These are phyloP conservation scores for Apotomis capreana DNA, from an alignment of 2,888 invertebrate species.

Conservation along the genomic window DNA sequence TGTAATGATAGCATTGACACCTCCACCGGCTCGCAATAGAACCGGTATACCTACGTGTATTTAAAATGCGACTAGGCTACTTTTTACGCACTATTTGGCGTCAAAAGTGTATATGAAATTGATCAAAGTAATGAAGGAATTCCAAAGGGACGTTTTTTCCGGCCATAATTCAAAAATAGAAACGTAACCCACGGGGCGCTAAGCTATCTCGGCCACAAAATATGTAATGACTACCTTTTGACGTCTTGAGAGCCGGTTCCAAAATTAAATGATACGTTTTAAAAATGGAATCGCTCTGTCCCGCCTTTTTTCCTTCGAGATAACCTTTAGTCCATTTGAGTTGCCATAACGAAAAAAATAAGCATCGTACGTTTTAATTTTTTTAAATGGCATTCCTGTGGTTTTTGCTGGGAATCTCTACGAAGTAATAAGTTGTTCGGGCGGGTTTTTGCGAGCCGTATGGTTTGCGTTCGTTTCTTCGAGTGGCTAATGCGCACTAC, in stretches of 20 bases:
- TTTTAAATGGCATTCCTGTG: constrained; percentile 83
- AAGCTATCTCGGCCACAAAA: constrained; percentile 77
- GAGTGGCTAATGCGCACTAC: constrained; percentile 43
- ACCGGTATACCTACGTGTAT: constrained; percentile 38
- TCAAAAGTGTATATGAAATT: constrained; percentile 14
- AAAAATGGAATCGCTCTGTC: constrained; percentile 82
- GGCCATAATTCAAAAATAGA: constrained; percentile 66
- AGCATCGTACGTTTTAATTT: constrained; percentile 79
- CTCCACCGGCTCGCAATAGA: constrained; percentile 51
- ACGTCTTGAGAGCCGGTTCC: constrained; percentile 82
- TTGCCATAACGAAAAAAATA: constrained; percentile 78
- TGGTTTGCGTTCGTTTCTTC: constrained; percentile 55
- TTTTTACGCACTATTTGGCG: constrained; percentile 38
- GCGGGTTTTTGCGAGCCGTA: constrained; percentile 73
- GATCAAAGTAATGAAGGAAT: constrained; percentile 27
- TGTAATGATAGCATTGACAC: constrained; percentile 69
- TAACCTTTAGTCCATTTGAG: constrained; percentile 81
- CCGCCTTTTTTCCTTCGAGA: constrained; percentile 82
- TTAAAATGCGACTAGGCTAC: constrained; percentile 36
- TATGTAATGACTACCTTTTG: constrained; percentile 82
- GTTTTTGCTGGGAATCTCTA: constrained; percentile 76
- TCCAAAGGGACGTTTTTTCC: constrained; percentile 43
- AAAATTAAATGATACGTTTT: constrained; percentile 84
- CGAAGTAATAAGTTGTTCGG: constrained; percentile 67
- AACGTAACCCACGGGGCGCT: constrained; percentile 69